Percentiles rank a stretch among this genome's conserved stretches.
Conservation (phyloP, 2,113 vertebrate species). For the Carollia perspicillata region DNA sequence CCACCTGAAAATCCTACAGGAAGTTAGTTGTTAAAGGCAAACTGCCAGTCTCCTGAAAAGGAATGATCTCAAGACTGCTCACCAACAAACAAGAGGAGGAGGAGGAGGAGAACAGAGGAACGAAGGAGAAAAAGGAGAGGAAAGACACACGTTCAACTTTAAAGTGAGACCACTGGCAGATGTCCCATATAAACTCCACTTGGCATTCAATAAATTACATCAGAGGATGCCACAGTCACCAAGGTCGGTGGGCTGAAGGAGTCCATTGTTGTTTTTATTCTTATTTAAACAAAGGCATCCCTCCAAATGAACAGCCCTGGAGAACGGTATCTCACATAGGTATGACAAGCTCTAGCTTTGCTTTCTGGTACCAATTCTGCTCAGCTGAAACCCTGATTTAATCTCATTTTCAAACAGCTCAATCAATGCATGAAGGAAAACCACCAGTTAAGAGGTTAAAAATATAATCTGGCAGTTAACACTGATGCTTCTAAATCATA, state of each 20-base stretch:
- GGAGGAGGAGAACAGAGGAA: background rate
- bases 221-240: constrained; percentile 40
- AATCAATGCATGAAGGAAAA: background rate
- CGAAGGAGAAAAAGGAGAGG: background rate
- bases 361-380: background rate
- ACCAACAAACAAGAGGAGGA: background rate
- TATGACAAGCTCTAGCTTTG: background rate
- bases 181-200: background rate
- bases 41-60: background rate
- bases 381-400: constrained; percentile 3
- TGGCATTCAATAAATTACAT: constrained; percentile 49
- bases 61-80: background rate
- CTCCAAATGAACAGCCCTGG: background rate
- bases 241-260: constrained; percentile 41
- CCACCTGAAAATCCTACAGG: background rate
- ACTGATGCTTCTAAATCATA: constrained; percentile 39
- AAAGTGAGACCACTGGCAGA: background rate
- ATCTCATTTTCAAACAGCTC: constrained; percentile 39
- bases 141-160: background rate
- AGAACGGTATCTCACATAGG: background rate
- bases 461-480: constrained; percentile 43
- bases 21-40: background rate
- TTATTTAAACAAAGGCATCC: constrained; percentile 33
- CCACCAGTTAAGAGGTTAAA: constrained; percentile 39
- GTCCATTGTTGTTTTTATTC: constrained; percentile 48